These are phyloP conservation scores for Acanthacorydalis orientalis DNA, from an alignment of 2,888 invertebrate species.

Conservation along the genomic window DNA sequence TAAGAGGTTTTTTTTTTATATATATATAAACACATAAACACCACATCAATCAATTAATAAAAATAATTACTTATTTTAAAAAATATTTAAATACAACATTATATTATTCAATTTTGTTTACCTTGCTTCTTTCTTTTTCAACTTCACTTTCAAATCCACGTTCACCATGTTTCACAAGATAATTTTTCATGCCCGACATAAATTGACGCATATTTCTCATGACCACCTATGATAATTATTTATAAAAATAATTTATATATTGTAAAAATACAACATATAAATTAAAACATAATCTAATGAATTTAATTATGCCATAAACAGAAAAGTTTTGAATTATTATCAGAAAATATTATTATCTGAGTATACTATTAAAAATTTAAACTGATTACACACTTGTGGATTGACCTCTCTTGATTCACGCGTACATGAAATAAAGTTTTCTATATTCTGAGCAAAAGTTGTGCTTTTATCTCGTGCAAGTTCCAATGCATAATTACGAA, in stretches of 20 bases:
- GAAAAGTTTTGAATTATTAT: too few species aligned
- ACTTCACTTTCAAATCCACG: conserved; percentile 83
- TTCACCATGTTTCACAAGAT: conserved; percentile 89
- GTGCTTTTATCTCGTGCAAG: conserved; percentile 72
- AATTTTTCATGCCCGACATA: conserved; percentile 98
- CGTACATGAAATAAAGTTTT: conserved; percentile 87
- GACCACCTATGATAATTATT: conserved; percentile 35
- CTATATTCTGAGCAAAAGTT: conserved; percentile 82
- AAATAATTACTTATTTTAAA: neutral
- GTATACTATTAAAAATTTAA: neutral
- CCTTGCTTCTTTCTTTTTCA: conserved; percentile 67
- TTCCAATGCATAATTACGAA: conserved; percentile 62
- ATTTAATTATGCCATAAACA: too few species aligned
- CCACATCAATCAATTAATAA: too few species aligned
- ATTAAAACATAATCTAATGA: too few species aligned
- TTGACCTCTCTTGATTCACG: conserved; percentile 76
- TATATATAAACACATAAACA: too few species aligned
- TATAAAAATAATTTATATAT: too few species aligned
- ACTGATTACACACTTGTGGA: conserved; percentile 41
- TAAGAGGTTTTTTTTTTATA: too few species aligned
- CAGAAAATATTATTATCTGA: too few species aligned
- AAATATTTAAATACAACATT: conserved; percentile 5
- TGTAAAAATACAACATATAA: too few species aligned
- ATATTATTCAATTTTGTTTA: conserved; percentile 18
- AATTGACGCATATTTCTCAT: conserved; percentile 90